phyloP scores from a whole-genome alignment of 2,113 vertebrate species.

The Labeo rohita region DNA sequence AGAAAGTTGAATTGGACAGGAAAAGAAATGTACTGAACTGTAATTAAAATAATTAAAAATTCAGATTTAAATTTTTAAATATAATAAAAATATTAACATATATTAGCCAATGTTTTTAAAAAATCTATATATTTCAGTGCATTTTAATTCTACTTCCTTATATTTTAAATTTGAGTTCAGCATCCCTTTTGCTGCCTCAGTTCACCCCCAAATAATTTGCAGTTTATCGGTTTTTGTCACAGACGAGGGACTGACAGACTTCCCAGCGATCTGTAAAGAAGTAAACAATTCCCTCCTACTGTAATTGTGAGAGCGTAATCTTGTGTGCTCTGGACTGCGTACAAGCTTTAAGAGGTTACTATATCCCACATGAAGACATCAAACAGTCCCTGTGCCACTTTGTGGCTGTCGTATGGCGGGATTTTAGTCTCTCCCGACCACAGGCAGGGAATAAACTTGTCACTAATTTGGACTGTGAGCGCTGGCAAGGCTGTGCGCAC shows the following conservation, averaged over 20 bases:
- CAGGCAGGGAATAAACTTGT: conserved; percentile 63
- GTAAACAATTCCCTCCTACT: conserved; percentile 40
- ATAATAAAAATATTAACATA: not conserved
- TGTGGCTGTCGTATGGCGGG: conserved; percentile 50
- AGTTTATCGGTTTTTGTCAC: not conserved
- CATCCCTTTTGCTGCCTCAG: not conserved
- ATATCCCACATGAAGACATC: conserved; percentile 61
- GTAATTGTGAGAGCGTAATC: conserved; percentile 54
- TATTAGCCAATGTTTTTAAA: not conserved
- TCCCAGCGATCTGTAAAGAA: conserved; percentile 31
- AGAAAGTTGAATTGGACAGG: not conserved
- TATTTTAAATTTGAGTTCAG: not conserved
- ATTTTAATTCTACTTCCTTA: not conserved
- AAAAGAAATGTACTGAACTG: not conserved
- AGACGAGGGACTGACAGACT: not conserved
- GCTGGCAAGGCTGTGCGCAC: conserved; percentile 54
- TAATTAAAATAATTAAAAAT: not conserved
- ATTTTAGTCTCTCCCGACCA: conserved; percentile 58
- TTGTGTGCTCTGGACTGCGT: conserved; percentile 28
- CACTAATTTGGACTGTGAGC: conserved; percentile 60
- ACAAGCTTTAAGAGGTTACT: conserved; percentile 52
- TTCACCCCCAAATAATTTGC: not conserved
- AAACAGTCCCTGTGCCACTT: conserved; percentile 51
- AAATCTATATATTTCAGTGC: not conserved
- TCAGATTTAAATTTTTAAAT: not conserved